phyloP scores from a whole-genome alignment of 35 echinoderm and acorn worm genomes.

The Heliocidaris tuberculata region DNA sequence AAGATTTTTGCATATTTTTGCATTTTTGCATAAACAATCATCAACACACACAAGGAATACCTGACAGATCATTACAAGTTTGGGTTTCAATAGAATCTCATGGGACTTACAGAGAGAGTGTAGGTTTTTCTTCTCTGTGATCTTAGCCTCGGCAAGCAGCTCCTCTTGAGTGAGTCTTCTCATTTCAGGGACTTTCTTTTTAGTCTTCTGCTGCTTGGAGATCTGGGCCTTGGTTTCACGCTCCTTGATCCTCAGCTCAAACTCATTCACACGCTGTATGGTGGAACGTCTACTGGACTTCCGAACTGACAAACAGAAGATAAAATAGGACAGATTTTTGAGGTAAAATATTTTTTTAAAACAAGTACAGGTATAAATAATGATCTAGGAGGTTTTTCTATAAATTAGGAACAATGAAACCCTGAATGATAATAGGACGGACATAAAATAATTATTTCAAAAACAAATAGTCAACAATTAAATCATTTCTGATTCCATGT shows the following conservation, averaged over 20 bases:
- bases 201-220: slow-evolving; percentile 55
- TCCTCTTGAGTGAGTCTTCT: slow-evolving; percentile 91
- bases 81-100: neutral
- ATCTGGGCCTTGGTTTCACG: slow-evolving; percentile 66
- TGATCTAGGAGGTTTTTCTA: too few relatives aligned
- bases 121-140: slow-evolving; percentile 84
- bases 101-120: slow-evolving; percentile 78
- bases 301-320: slow-evolving; percentile 55
- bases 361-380: neutral
- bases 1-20: too few relatives aligned
- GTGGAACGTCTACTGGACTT: slow-evolving; percentile 85
- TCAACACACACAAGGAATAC: neutral
- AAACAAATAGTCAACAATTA: too few relatives aligned
- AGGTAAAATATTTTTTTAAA: neutral
- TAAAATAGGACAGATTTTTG: neutral
- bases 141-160: slow-evolving; percentile 79
- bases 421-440: too few relatives aligned
- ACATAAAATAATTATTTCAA: too few relatives aligned
- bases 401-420: too few relatives aligned
- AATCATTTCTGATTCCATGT: too few relatives aligned
- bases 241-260: slow-evolving; percentile 76
- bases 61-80: neutral
- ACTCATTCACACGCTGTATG: slow-evolving; percentile 78
- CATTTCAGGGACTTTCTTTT: slow-evolving; percentile 58
- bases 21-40: too few relatives aligned